A percentile compares a stretch with the other conserved stretches of the same genome.
Conservation (phyloP, 2,888 invertebrate species). For the Tinea trinotella region DNA sequence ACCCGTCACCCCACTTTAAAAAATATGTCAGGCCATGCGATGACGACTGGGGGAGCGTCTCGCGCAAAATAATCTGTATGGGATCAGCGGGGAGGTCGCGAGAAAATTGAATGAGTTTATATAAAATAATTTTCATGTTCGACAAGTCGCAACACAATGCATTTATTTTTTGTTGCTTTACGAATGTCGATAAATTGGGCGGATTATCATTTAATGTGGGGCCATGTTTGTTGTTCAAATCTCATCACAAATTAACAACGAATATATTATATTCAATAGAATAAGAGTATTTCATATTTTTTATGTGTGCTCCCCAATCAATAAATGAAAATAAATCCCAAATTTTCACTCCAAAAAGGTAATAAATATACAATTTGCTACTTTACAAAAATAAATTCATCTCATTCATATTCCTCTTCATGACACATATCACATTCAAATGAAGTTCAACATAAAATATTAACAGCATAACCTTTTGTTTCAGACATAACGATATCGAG, state of each 20-base stretch:
- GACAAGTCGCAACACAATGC: conserved; percentile 67
- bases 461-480: conserved; percentile 36
- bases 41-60: conserved; percentile 57
- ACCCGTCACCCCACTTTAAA: conserved; percentile 66
- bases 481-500: conserved; percentile 22
- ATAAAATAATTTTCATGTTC: conserved; percentile 72
- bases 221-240: conserved; percentile 27
- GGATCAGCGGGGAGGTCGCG: conserved; percentile 27
- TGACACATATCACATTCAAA: conserved; percentile 25
- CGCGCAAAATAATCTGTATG: conserved; percentile 47
- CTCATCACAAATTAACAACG: neutral
- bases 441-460: conserved; percentile 46
- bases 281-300: neutral
- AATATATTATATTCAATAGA: neutral
- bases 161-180: conserved; percentile 57
- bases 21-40: conserved; percentile 62
- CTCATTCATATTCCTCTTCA: conserved; percentile 4
- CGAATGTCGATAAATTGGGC: conserved; percentile 59
- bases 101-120: conserved; percentile 66
- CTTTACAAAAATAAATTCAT: conserved; percentile 2
- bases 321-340: neutral
- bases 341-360: neutral
- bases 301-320: neutral
- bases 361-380: neutral
- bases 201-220: conserved; percentile 73